Conservation (phyloP, 1,140 invertebrate species). For the Neodiprion pinetum region DNA sequence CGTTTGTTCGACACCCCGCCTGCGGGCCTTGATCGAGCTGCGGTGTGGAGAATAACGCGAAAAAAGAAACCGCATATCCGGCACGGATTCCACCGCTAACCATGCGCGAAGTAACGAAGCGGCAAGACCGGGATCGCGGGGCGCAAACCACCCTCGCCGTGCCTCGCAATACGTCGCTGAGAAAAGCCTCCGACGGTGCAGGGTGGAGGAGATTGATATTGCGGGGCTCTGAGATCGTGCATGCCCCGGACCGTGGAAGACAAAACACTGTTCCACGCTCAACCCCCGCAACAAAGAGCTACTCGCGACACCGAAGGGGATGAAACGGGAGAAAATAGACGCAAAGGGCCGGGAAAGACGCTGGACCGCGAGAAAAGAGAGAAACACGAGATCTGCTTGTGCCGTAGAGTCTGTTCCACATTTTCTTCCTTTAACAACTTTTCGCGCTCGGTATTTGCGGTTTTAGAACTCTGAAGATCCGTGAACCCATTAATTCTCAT, state of each 20-base stretch:
- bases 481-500: no score
- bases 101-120: background rate
- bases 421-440: background rate
- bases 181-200: background rate
- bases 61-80: background rate
- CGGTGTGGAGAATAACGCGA: no score
- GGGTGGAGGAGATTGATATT: background rate
- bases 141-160: background rate
- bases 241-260: background rate
- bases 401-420: background rate
- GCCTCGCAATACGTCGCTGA: background rate
- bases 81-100: background rate
- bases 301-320: background rate
- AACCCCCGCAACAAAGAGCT: background rate
- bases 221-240: background rate
- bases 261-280: background rate
- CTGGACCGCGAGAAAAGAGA: background rate
- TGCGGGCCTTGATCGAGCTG: background rate
- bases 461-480: background rate
- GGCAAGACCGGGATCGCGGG: background rate
- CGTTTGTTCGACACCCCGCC: slow-evolving; percentile 6
- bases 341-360: background rate
- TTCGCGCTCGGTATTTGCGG: background rate
- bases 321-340: background rate
- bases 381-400: background rate